Evolutionary conservation across 2,888 invertebrate species (phyloP), one percentile per base, ranked within the genome.

Genomic region (Xanthorhoe spadicearia): DNA sequence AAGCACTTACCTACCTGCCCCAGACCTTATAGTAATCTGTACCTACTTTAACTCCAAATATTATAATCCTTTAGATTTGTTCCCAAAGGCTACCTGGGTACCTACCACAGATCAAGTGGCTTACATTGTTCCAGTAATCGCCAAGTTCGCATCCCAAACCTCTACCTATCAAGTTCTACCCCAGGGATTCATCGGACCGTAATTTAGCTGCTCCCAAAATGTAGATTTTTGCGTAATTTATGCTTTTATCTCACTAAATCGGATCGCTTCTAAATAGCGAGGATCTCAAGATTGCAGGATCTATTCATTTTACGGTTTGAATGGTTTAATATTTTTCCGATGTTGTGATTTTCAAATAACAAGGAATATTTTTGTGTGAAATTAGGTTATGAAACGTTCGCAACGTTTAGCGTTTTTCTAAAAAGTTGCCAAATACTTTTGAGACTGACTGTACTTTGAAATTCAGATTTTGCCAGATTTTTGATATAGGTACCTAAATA

Each of bases 161-260:
- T 49, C 60, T 17, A 46, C 23, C 38, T 57, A 15, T 51, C 43
- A 58, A 66, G 61, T 43, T 3, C 23, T 23, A 18, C 68, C 65
- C 67, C 13, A 63, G 69, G 63, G 71, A 69, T 53, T 61, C 49
- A 52, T 50, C 53, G 52, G 62, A 58, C 59, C 66, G 58, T 67
- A 71, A 71, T 71, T 69, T 69, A 69, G 62, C 57, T 50, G 64
- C 67, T 56, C 55, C 61, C 61, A 63, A 67, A 66, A 67, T 69
- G 67, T 71, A 67, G 63, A 65, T 71, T 67, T 71, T 67, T 67
- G 38, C 57, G 66, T 71, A 69, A 69, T 69, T 69, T 67, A 71
- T 69, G 63, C 71, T 56, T 50, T 61, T 55, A 61, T 65, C 69
- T 56, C n/a, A 62, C 64, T 62, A 58, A 58, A 70, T 56, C 56